A percentile compares a stretch with the other conserved stretches of the same genome.
Evolutionary conservation across 2,888 invertebrate species (phyloP).

Genomic region (Dolichopus griseipennis): DNA sequence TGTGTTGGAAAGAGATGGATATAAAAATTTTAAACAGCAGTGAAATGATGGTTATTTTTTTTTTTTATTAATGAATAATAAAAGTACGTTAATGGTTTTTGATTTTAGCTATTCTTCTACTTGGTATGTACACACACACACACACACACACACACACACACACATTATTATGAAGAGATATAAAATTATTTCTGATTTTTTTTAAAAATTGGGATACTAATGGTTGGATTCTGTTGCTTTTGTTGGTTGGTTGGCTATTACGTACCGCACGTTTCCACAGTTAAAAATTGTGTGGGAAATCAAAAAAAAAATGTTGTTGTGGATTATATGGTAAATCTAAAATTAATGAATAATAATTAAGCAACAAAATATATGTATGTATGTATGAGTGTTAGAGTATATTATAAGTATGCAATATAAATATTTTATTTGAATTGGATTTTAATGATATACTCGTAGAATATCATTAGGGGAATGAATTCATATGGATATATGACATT

Average conservation of each 20-base stretch:
- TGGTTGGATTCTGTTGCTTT: no score
- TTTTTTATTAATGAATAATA: not conserved
- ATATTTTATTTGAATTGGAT: no score
- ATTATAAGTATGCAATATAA: not conserved
- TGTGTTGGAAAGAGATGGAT: not conserved
- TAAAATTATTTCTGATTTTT: no score
- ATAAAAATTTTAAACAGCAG: not conserved
- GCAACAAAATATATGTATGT: not conserved
- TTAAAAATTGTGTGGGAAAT: not conserved
- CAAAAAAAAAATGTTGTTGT: not conserved
- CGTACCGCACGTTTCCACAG: no score
- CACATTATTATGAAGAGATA: no score
- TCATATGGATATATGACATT: not conserved
- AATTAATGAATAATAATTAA: constrained; percentile 6
- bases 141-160: no score
- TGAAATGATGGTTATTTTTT: no score
- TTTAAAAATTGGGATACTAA: no score
- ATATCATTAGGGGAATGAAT: no score
- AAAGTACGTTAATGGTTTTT: constrained; percentile 3
- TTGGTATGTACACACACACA: no score
- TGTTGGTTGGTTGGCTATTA: not conserved
- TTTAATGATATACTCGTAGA: no score
- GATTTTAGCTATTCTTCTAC: not conserved
- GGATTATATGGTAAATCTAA: constrained; percentile 2
- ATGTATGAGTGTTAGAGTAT: no score